Conservation (phyloP, 2,113 vertebrate genomes). For the Ranitomeya variabilis region DNA sequence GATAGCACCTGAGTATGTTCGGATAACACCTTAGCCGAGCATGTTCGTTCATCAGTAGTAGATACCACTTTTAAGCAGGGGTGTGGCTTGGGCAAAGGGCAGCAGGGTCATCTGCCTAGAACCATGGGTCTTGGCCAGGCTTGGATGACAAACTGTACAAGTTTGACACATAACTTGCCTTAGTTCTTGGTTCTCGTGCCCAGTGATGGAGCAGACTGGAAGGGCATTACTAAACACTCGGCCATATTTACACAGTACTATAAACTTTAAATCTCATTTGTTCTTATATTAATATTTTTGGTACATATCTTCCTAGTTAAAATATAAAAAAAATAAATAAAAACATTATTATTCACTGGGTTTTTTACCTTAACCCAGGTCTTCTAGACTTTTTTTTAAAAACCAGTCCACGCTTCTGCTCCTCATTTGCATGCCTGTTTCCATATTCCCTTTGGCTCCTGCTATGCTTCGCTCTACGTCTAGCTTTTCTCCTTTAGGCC, state of each 20-base stretch:
- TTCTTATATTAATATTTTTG: not conserved
- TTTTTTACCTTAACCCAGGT: not conserved
- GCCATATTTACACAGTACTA: not conserved
- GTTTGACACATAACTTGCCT: no score
- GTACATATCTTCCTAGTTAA: not conserved
- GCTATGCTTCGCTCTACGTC: slow-evolving; percentile 46
- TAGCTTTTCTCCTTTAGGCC: slow-evolving; percentile 37
- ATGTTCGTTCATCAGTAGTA: no score
- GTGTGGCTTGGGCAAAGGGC: no score
- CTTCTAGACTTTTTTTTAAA: not conserved
- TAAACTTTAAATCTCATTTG: not conserved
- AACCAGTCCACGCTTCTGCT: slow-evolving; percentile 31
- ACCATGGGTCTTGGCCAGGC: no score
- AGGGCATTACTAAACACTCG: not conserved
- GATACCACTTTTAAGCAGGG: no score
- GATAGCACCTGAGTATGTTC: no score
- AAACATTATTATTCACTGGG: not conserved
- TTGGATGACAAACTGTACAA: no score
- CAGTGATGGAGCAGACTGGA: no score
- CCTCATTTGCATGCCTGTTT: slow-evolving; percentile 52
- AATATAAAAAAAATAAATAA: no score
- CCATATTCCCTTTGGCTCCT: slow-evolving; percentile 45
- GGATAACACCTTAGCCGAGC: no score
- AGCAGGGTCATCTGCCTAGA: no score
- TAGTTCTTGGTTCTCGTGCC: no score